Evolutionary conservation across 2,888 invertebrate genomes (phyloP).

Genomic region (Kryphioiulus occultus): DNA sequence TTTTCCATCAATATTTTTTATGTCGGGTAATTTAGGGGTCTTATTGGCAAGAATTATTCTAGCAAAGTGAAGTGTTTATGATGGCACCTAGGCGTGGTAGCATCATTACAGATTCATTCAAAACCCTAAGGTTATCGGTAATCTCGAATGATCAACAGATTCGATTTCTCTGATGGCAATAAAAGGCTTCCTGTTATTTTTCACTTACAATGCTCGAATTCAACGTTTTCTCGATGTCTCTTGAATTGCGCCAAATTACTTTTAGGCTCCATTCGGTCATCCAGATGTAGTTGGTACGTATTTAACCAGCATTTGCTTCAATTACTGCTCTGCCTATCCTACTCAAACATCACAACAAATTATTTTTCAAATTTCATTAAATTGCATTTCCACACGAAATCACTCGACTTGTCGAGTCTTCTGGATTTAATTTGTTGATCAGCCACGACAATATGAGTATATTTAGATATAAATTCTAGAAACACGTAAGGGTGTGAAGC

Average conservation of each 20-base stretch:
- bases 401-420: background rate
- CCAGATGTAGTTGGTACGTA: background rate
- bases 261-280: background rate
- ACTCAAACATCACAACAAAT: background rate
- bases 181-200: constrained; percentile 27
- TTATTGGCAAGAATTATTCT: background rate
- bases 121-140: background rate
- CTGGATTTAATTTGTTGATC: background rate
- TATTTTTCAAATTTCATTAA: background rate
- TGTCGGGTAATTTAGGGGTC: background rate
- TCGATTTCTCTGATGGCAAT: background rate
- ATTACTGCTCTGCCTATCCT: background rate
- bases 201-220: background rate
- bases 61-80: background rate
- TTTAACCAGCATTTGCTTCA: background rate
- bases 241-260: background rate
- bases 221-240: background rate
- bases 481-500: too few relatives aligned
- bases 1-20: background rate
- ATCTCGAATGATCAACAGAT: background rate
- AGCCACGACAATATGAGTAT: background rate
- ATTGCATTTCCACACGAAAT: background rate
- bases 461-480: too few relatives aligned
- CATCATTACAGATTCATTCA: constrained; percentile 24
- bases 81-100: constrained; percentile 10